Base-by-base conservation (phyloP, 1,140 invertebrate genomes). In the Metaphire vulgaris region DNA sequence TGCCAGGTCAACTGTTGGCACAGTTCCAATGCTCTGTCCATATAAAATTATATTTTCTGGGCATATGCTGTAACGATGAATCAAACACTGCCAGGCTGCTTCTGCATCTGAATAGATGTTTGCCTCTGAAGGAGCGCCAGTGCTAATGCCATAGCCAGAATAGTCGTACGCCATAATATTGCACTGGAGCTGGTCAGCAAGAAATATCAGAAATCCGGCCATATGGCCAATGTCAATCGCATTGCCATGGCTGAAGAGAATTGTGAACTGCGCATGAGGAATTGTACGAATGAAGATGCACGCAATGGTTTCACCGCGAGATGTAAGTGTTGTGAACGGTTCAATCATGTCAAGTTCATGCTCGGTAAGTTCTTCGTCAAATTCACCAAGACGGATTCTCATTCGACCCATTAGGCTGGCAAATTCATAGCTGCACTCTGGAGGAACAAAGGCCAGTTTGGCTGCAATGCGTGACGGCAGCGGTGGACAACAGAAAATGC, bases 161-260 rank as follows among this genome's bases (percentile, higher is more conserved):
- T 73, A 99, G 88, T 99, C 97, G 87, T 98, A 99, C 84, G 95
- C 96, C 88, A 95, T 96, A 88, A 99, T 97, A 87, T 99, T 99
- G 88, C 97, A 99, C 66, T 74, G 28, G n/a, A 74, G 33, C 30
- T 67, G 28, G 30, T 68, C 56, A 66, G 56, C 56, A 74, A 80
- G 56, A 64, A 79, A 76, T 31, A 75, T 74, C 26, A 76, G 74
- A 41, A 69, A 75, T 15, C 64, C 67, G 16, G 28, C 64, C 74
- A 68, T 67, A 21, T 74, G 56, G n/a, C 86, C 86, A 29, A 88
- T 77, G 79, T 87, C 86, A 31, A 86, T 85, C 30, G 86, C 87
- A 83, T 87, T 87, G 67, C 86, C 98, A 86, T 99, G 97, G 56
- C 96, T 99, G 87, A 98, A 99, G 16, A 99, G 89, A 80, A 99